These are phyloP conservation scores for Noctua pronuba DNA, from an alignment of 2,888 invertebrate genomes.

Conservation along the genomic window DNA sequence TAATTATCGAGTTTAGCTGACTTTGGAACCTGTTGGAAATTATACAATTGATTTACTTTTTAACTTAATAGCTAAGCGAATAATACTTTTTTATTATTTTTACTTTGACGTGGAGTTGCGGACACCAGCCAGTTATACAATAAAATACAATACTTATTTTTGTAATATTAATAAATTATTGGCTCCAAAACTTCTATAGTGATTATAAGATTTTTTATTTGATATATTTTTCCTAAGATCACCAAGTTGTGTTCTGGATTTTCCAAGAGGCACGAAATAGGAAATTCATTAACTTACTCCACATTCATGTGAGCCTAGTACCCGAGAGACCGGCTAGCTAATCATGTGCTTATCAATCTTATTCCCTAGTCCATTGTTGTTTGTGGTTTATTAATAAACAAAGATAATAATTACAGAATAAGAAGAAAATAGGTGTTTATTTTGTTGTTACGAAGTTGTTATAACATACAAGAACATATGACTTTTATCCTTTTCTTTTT, in stretches of 20 bases:
- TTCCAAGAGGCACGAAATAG: background rate
- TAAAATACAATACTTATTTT: no score
- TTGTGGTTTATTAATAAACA: background rate
- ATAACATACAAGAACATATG: background rate
- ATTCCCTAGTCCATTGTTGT: slow-evolving; percentile 18
- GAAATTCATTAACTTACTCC: slow-evolving; percentile 10
- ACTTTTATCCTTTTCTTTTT: background rate
- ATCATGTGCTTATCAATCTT: slow-evolving; percentile 22
- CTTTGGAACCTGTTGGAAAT: background rate
- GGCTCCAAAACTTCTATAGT: background rate
- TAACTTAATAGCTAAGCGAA: background rate
- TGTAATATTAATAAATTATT: background rate
- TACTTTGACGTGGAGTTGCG: no score
- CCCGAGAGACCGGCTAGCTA: slow-evolving; percentile 1
- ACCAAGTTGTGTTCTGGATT: background rate
- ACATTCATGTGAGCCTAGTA: slow-evolving; percentile 46
- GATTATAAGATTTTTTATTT: background rate
- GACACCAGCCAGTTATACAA: no score
- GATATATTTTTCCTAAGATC: background rate
- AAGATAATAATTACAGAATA: background rate
- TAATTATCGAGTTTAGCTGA: slow-evolving; percentile 18
- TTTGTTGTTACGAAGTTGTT: background rate
- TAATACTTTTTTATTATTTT: background rate
- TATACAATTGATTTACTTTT: background rate
- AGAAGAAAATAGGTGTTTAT: no score